Conservation (phyloP, 2,797 vertebrate genomes). For the Sebastes itinus region DNA sequence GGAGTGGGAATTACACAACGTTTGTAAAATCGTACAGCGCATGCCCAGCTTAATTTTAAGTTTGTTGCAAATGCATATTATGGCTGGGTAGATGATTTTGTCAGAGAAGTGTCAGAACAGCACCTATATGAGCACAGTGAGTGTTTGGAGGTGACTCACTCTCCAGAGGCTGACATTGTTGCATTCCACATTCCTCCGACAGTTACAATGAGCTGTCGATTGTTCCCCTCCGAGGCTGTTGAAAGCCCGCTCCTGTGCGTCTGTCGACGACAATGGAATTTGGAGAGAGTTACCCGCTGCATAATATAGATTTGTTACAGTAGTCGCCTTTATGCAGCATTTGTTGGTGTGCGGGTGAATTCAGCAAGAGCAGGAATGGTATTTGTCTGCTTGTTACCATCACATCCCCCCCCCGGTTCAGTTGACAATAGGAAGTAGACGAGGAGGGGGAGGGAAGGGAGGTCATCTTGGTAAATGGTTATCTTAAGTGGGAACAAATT, state of each 20-base stretch:
- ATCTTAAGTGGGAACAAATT: conserved; percentile 76
- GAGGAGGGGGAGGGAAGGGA: conserved; percentile 41
- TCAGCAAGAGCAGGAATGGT: conserved; percentile 59
- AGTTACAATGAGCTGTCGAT: conserved; percentile 70
- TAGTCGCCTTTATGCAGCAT: conserved; percentile 7
- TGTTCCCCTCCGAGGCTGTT: conserved; percentile 66
- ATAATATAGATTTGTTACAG: conserved; percentile 27
- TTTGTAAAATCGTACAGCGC: too few relatives aligned
- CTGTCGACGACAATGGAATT: conserved; percentile 57
- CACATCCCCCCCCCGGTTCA: conserved; percentile 20
- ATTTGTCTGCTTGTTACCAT: conserved; percentile 51
- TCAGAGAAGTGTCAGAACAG: conserved; percentile 39
- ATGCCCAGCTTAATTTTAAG: too few relatives aligned
- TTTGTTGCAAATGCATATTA: neutral
- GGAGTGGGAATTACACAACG: too few relatives aligned
- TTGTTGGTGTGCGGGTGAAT: conserved; percentile 31
- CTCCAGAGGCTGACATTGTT: conserved; percentile 76
- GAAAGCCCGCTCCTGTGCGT: conserved; percentile 69
- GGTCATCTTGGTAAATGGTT: conserved; percentile 63
- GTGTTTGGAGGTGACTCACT: conserved; percentile 75
- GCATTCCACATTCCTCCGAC: conserved; percentile 75
- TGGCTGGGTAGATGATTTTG: conserved; percentile 20
- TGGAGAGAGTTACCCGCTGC: conserved; percentile 41
- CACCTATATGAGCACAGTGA: conserved; percentile 33
- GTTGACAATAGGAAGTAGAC: conserved; percentile 66